Percentiles rank a stretch among this genome's conserved stretches.
Conservation (phyloP, 2,888 invertebrate species). For the Carpatolechia fugitivella region DNA sequence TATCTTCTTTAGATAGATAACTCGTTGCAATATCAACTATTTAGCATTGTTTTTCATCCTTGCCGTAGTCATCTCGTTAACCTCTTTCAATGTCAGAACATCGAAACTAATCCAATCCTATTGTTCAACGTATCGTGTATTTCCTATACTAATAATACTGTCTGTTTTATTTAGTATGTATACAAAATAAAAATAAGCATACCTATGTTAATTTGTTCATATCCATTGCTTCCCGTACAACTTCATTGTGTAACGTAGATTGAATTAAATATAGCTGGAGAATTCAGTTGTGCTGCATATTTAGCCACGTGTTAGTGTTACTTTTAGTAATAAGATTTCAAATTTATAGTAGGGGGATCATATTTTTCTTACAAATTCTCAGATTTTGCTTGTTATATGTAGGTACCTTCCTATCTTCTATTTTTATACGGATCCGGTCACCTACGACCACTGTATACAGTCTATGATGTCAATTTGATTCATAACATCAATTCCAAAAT, state of each 20-base stretch:
- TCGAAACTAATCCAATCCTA: slow-evolving; percentile 25
- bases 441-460: no score
- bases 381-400: no score
- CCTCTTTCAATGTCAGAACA: slow-evolving; percentile 51
- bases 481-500: slow-evolving; percentile 11
- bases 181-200: not conserved
- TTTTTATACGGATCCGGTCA: no score
- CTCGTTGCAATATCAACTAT: no score
- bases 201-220: slow-evolving; percentile 16
- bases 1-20: no score
- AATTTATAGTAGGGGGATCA: no score
- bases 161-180: slow-evolving; percentile 29
- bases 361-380: no score
- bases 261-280: no score
- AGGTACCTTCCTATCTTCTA: no score
- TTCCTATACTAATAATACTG: slow-evolving; percentile 20
- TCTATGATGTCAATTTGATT: slow-evolving; percentile 8
- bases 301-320: no score
- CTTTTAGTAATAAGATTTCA: no score
- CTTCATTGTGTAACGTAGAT: not conserved
- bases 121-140: slow-evolving; percentile 33
- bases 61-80: slow-evolving; percentile 52
- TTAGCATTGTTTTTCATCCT: slow-evolving; percentile 29
- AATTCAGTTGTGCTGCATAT: no score
- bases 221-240: not conserved